Evolutionary conservation across 2,888 invertebrate genomes (phyloP), one percentile per base, ranked within the genome.

Genomic region (Entomobrya multifasciata): DNA sequence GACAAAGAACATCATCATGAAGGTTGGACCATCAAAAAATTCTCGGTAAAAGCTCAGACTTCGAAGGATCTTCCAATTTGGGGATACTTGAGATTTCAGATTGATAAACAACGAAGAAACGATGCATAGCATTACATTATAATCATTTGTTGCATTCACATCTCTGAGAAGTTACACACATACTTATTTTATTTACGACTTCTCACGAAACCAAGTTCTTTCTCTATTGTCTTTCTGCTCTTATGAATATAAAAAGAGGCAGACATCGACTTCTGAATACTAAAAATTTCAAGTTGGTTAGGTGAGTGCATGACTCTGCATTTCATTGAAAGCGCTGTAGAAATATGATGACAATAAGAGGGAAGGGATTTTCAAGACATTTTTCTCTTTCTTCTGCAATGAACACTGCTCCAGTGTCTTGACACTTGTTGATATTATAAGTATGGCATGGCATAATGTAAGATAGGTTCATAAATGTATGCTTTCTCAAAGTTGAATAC

Each of bases 141-240:
- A 72, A 47, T 44, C 1, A 47, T 17, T 25, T 10, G 6, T 67
- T n/a, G n/a, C n/a, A n/a, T n/a, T n/a, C n/a, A n/a, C n/a, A n/a
- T 52, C 36, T 36, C 36, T 36, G 36, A 36, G 36, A 27, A 70
- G 49, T 44, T n/a, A n/a, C n/a, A n/a, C n/a, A 15, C 3, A 52
- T 3, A 13, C 22, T 10, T 11, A 47, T 36, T 36, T n/a, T 65
- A 15, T 8, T 57, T 15, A 47, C 62, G 36, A 74, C 25, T 74
- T 82, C 74, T 82, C 81, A 82, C 81, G 82, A 82, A 74, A 17
- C 36, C 8, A 6, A 8, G 36, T 8, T 65, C 41, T 47, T n/a
- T n/a, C n/a, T n/a, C n/a, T n/a, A n/a, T n/a, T n/a, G n/a, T n/a
- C n/a, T n/a, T n/a, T n/a, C n/a, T n/a, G n/a, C n/a, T n/a, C n/a